Evolutionary conservation across 2,113 vertebrate species (phyloP).

Genomic region (Chlorocebus sabaeus): DNA sequence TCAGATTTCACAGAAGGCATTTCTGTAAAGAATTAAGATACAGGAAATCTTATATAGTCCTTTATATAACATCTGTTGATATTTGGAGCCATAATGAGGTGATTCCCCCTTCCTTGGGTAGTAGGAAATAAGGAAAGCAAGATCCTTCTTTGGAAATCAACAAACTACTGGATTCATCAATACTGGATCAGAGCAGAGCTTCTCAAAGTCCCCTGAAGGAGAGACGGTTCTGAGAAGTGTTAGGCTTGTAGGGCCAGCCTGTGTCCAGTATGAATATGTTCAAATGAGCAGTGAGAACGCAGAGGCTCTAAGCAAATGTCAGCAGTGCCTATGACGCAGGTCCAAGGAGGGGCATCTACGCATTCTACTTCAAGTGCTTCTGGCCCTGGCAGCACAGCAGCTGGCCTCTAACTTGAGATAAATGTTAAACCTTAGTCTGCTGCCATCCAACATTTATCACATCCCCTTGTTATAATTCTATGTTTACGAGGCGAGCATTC

Average conservation of each 20-base stretch:
- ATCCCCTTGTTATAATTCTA: neutral
- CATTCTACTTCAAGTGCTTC: neutral
- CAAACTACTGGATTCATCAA: neutral
- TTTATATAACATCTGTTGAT: neutral
- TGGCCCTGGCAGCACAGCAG: neutral
- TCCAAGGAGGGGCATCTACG: neutral
- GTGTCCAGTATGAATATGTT: neutral
- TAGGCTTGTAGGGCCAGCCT: neutral
- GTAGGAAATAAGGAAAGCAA: neutral
- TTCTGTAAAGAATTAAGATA: neutral
- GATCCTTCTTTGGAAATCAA: neutral
- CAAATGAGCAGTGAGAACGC: neutral
- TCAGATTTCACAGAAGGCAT: neutral
- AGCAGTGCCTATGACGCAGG: rapidly evolving
- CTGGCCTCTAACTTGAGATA: neutral
- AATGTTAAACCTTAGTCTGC: neutral
- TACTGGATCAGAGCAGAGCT: neutral
- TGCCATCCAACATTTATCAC: neutral
- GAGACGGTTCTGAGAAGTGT: too few species aligned
- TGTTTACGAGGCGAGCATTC: neutral
- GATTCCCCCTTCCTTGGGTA: neutral
- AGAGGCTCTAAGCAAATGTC: neutral
- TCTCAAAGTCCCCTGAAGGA: neutral
- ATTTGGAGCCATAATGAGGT: neutral
- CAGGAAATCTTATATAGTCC: neutral